Evolutionary conservation across 1,140 invertebrate species (phyloP).

Genomic region (Zophobas morio): DNA sequence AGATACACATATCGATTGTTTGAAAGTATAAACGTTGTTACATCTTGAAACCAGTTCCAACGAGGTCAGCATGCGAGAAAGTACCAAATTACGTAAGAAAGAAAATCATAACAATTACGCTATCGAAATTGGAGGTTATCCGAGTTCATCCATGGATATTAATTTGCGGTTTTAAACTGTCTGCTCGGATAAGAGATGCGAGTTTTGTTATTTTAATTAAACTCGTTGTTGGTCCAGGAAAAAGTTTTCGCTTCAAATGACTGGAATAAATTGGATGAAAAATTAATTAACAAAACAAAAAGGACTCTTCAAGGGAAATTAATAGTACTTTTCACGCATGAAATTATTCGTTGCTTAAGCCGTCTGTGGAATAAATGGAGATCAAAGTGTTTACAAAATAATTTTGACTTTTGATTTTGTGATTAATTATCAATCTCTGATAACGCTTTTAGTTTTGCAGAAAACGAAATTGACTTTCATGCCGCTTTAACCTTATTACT

Average conservation of each 20-base stretch:
- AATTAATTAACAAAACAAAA: slow-evolving; percentile 31
- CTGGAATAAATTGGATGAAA: slow-evolving; percentile 10
- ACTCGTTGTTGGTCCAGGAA: not conserved
- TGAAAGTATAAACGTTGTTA: slow-evolving; percentile 26
- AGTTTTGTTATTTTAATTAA: not conserved
- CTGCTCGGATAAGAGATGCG: no score
- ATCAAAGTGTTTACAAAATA: no score
- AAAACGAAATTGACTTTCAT: no score
- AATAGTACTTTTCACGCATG: slow-evolving; percentile 11
- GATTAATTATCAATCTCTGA: no score
- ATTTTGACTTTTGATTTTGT: no score
- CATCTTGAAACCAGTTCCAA: slow-evolving; percentile 25
- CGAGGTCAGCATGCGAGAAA: slow-evolving; percentile 36
- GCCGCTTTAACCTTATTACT: no score
- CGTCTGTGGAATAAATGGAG: no score
- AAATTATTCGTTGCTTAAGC: no score
- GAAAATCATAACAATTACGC: slow-evolving; percentile 23
- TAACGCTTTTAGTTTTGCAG: no score
- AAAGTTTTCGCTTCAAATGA: slow-evolving; percentile 4
- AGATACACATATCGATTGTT: slow-evolving; percentile 17
- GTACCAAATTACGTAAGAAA: slow-evolving; percentile 44
- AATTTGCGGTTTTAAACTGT: no score
- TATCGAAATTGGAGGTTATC: no score
- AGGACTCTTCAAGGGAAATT: slow-evolving; percentile 9
- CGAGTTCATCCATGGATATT: slow-evolving; percentile 1